Conservation (phyloP, 2,797 vertebrate genomes). For the Acomys russatus region DNA sequence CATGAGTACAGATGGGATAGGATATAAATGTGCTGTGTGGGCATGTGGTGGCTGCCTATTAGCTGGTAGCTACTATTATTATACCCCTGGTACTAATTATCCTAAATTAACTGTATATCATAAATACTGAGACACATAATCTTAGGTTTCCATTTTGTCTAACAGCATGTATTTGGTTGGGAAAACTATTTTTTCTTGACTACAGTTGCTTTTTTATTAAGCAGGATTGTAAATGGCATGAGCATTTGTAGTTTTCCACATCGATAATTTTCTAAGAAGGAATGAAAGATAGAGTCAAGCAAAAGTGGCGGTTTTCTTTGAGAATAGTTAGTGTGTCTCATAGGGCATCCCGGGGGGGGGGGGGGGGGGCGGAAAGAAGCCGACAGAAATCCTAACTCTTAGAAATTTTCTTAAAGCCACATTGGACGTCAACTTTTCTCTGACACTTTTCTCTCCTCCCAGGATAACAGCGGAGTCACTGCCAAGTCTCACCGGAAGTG, state of each 20-base stretch:
- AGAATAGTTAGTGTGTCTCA: slow-evolving; percentile 19
- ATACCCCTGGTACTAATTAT: slow-evolving; percentile 75
- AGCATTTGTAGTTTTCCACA: neutral
- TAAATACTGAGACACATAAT: slow-evolving; percentile 57
- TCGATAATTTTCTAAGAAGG: neutral
- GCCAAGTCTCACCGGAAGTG: neutral
- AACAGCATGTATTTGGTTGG: slow-evolving; percentile 62
- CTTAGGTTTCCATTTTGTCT: slow-evolving; percentile 73
- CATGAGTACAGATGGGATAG: neutral
- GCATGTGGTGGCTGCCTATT: slow-evolving; percentile 64
- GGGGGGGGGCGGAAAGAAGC: too few species aligned
- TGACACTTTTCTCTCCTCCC: slow-evolving; percentile 49
- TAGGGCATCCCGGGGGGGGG: too few species aligned
- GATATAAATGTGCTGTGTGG: slow-evolving; percentile 61
- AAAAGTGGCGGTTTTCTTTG: neutral
- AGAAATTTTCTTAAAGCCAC: neutral
- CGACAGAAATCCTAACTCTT: slow-evolving; percentile 22
- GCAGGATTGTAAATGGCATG: neutral
- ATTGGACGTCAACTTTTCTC: neutral
- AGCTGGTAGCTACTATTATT: slow-evolving; percentile 79
- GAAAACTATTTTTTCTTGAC: slow-evolving; percentile 63
- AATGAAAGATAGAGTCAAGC: neutral
- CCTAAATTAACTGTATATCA: slow-evolving; percentile 72
- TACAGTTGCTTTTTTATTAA: neutral
- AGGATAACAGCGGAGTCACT: slow-evolving; percentile 3